Percentiles rank a stretch among this genome's conserved stretches.
phyloP scores from a whole-genome alignment of 2,113 vertebrate species.

The Dasyprocta punctata region DNA sequence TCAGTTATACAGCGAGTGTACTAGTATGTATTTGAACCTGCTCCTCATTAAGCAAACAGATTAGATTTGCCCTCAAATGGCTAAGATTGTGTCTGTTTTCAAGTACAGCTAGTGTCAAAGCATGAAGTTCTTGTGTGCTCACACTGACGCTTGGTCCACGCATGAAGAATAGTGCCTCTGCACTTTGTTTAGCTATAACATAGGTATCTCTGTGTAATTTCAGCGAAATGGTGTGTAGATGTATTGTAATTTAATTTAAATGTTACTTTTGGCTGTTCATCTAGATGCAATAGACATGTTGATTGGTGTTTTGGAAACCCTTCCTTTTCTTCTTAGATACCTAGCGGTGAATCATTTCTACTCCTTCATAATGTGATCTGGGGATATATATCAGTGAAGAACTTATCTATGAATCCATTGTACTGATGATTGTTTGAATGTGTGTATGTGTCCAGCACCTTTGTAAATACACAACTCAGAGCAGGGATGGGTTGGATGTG shows the following conservation, averaged over 20 bases:
- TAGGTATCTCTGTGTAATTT: constrained; percentile 91
- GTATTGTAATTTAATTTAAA: constrained; percentile 87
- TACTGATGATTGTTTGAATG: constrained; percentile 86
- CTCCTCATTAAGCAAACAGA: constrained; percentile 81
- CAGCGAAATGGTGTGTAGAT: constrained; percentile 90
- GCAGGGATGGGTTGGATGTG: constrained; percentile 73
- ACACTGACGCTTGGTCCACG: constrained; percentile 89
- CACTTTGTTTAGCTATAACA: constrained; percentile 94
- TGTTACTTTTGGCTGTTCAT: constrained; percentile 75
- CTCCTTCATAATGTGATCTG: constrained; percentile 82
- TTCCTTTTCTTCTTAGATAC: constrained; percentile 60
- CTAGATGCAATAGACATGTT: constrained; percentile 86
- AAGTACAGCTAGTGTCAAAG: constrained; percentile 86
- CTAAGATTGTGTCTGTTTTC: constrained; percentile 79
- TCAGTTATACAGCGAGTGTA: constrained; percentile 70
- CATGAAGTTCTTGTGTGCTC: constrained; percentile 86
- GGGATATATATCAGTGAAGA: constrained; percentile 85
- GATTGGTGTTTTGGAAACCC: constrained; percentile 82
- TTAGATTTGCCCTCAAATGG: constrained; percentile 83
- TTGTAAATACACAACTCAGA: constrained; percentile 90
- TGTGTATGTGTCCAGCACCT: constrained; percentile 85
- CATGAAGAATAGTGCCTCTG: constrained; percentile 95
- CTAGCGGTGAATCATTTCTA: constrained; percentile 75
- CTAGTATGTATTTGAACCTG: constrained; percentile 77
- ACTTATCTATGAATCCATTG: constrained; percentile 81